Percentiles rank a stretch among this genome's conserved stretches.
phyloP scores from a whole-genome alignment of 2,797 vertebrate species.

The Toxotes lorentzi region DNA sequence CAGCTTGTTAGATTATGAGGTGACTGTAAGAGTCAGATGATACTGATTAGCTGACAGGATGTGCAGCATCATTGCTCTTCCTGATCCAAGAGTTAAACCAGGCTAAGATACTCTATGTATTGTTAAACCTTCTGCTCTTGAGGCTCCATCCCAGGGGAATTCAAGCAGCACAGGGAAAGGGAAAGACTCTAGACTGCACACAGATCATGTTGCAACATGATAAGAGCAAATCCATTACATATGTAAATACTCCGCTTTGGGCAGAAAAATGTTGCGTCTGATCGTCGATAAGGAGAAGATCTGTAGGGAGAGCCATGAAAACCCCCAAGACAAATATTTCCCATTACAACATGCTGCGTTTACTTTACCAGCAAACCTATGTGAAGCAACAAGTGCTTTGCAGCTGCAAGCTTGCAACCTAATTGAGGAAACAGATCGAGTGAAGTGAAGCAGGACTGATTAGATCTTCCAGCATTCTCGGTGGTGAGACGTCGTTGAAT shows the following conservation, averaged over 20 bases:
- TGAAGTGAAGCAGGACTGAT: constrained; percentile 76
- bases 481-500: constrained; percentile 58
- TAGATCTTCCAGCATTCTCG: constrained; percentile 68
- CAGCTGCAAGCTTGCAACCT: constrained; percentile 66
- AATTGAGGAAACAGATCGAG: constrained; percentile 71
- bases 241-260: constrained; percentile 53
- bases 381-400: constrained; percentile 61
- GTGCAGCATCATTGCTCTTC: constrained; percentile 11
- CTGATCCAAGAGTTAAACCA: constrained; percentile 15
- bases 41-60: constrained; percentile 32
- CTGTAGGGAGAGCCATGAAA: constrained; percentile 31
- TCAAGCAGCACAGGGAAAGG: not conserved
- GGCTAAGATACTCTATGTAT: not conserved
- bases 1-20: constrained; percentile 20
- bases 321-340: constrained; percentile 54
- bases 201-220: constrained; percentile 30
- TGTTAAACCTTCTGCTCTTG: not conserved
- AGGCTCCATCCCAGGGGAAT: not conserved
- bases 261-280: constrained; percentile 37
- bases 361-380: constrained; percentile 56
- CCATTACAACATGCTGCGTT: constrained; percentile 51
- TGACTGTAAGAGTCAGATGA: constrained; percentile 29
- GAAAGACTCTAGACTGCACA: not conserved
- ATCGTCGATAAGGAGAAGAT: constrained; percentile 48
- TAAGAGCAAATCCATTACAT: constrained; percentile 44